Base-by-base conservation (phyloP, 2,113 vertebrate species). In the Oreochromis niloticus region DNA sequence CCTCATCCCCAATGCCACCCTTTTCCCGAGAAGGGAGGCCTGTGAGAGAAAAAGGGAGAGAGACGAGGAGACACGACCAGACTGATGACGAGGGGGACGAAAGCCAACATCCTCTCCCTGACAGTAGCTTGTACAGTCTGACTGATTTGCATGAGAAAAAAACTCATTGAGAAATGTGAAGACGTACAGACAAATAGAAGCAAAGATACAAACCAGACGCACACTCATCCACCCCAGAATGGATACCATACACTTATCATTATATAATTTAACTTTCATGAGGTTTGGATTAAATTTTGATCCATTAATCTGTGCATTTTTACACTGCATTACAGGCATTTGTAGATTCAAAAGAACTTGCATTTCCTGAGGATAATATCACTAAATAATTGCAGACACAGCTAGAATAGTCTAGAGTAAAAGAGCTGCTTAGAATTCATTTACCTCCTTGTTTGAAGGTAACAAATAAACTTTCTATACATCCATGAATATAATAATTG, bases 1-100 rank as follows among this genome's bases (percentile, higher is more conserved):
- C 93, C 89, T 96, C 95, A 95, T 92, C 88, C 80, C 22, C 89
- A 85, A 85, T 61, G 19, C 92, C 94, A 84, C 91, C 91, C 87
- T 91, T 89, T 96, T 92, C 83, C 84, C 39, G 6, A 39, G 89
- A 92, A 90, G 89, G 87, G 86, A 91, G 83, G 59, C 85, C 83
- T 91, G 52, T 54, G 55, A 88, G 68, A 82, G 36, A 84, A n/a
- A 83, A 30, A 32, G 43, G 24, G 57, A 88, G 36, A 80, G 41
- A 68, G n/a, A 54, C 43, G 8, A 11, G 41, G 52, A 84, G 71
- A 50, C 9, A 57, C 4, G 24, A 54, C 79, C 43, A 68, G 84
- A 87, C 81, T 79, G 89, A 81, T 43, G 39, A 61, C 59, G 41
- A 88, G 61, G 39, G 78, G 59, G 68, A 46, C 46, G 27, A 91